Base-by-base conservation (phyloP, 2,797 vertebrate genomes). In the Pseudocheirus occidentalis region DNA sequence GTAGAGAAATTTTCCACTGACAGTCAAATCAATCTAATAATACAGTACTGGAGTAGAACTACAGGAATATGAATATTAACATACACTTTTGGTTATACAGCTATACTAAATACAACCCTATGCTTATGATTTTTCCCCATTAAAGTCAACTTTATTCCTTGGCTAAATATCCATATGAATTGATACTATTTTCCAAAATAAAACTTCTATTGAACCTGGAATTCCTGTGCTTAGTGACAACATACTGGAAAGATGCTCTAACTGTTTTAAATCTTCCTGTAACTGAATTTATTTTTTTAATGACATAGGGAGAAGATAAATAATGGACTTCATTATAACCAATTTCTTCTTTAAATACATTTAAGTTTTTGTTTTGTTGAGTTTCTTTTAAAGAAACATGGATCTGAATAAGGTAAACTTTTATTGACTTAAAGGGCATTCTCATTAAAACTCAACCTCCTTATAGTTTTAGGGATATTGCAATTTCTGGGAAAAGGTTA, bases 391-490 rank as follows among this genome's bases (percentile, higher is more conserved):
- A 95, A 13, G 59, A 91, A 93, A 24, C 93, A 29, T 92, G 4
- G 24, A 92, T 94, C 93, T 96, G 56, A 97, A 27, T 50, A 95
- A 92, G 50, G 62, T 93, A 62, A 91, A 34, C 0, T 94, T 93
- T 55, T 91, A 94, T 73, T 93, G 52, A 96, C 87, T 95, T 93
- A 34, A 90, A 95, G n/a, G 94, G 6, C 11, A 55, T 95, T 95
- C 73, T 5, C 66, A 93, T 95, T 53, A 62, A 53, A 96, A 96
- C 94, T 0, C 5, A 94, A 94, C 34, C 18, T 95, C 73, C 5
- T 89, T 18, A 93, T 93, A 90, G 34, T 24, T 96, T 97, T 93
- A 52, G 59, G 59, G 55, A 55, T 94, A 94, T 40, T 96, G 40
- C 95, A 92, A 91, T 50, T 93, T 10, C 16, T 90, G 27, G 81